Percentiles rank a stretch among this genome's conserved stretches.
Conservation (phyloP, 1,140 invertebrate genomes). For the Drosophila ambigua region DNA sequence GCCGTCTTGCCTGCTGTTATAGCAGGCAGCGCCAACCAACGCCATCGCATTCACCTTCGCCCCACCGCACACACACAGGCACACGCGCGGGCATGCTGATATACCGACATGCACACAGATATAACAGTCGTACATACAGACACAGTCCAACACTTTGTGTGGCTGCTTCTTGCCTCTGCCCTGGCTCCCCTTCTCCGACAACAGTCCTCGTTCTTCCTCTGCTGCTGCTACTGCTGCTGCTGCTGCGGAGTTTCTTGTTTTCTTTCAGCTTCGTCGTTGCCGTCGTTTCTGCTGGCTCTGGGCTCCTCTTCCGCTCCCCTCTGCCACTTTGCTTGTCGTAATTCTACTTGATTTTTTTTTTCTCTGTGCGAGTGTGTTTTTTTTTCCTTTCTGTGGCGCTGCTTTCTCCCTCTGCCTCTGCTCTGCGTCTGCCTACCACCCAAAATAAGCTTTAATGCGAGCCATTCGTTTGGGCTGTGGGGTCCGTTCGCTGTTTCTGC, state of each 20-base stretch:
- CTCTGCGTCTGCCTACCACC: slow-evolving; percentile 51
- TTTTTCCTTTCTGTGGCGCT: slow-evolving; percentile 65
- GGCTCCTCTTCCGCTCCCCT: slow-evolving; percentile 11
- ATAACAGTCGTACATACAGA: slow-evolving; percentile 5
- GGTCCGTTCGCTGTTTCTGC: slow-evolving; percentile 66
- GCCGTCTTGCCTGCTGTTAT: slow-evolving; percentile 64
- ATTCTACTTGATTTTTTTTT: slow-evolving; percentile 76
- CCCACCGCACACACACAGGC: slow-evolving; percentile 53
- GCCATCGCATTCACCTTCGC: slow-evolving; percentile 80
- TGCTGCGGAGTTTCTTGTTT: slow-evolving; percentile 72
- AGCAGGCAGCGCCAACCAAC: slow-evolving; percentile 50
- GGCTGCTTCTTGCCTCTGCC: slow-evolving; percentile 28
- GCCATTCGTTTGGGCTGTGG: slow-evolving; percentile 66
- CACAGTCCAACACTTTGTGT: slow-evolving; percentile 58
- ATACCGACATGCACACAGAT: too few relatives aligned
- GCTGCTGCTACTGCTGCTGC: slow-evolving; percentile 51
- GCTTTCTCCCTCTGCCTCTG: slow-evolving; percentile 48
- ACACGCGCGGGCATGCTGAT: slow-evolving; percentile 25
- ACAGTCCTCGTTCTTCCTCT: not conserved
- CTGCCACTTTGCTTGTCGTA: slow-evolving; percentile 63
- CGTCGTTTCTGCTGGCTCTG: slow-evolving; percentile 37
- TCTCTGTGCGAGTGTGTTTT: slow-evolving; percentile 20
- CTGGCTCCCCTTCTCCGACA: not conserved
- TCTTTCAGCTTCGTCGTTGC: slow-evolving; percentile 62
- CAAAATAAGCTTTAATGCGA: slow-evolving; percentile 81